These are phyloP conservation scores for Stichopus horrens DNA, from an alignment of 53 echinoderm and acorn worm genomes.

Conservation along the genomic window DNA sequence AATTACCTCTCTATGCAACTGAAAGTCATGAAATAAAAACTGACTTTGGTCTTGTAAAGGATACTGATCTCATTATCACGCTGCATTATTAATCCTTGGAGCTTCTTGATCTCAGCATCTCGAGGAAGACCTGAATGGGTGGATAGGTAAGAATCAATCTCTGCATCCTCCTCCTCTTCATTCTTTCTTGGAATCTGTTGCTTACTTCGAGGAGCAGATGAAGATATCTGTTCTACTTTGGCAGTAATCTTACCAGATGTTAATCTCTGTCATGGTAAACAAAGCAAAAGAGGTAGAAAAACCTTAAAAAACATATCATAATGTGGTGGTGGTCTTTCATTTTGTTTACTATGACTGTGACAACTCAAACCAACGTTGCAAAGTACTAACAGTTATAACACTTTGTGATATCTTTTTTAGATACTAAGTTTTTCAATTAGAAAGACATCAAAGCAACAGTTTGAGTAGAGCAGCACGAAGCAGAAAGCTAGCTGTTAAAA, in stretches of 20 bases:
- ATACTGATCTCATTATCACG: constrained; percentile 99
- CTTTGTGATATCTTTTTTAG: no score
- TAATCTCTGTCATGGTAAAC: constrained; percentile 53
- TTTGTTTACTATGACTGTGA: no score
- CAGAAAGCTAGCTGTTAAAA: no score
- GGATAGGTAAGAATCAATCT: constrained; percentile 11
- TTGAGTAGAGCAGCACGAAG: no score
- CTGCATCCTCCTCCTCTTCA: background rate
- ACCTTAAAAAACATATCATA: no score
- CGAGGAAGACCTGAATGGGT: constrained; percentile 46
- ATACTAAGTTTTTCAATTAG: no score
- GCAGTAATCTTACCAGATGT: constrained; percentile 58
- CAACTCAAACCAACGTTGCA: no score
- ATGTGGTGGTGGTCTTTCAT: no score
- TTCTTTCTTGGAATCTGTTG: background rate
- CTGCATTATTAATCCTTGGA: constrained; percentile 76
- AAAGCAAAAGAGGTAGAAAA: background rate
- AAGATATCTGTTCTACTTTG: background rate
- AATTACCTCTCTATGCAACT: background rate
- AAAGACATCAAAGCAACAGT: no score
- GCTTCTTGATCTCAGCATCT: constrained; percentile 78
- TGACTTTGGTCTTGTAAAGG: constrained; percentile 51
- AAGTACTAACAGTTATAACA: no score
- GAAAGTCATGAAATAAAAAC: background rate
- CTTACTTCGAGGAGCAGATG: background rate